A percentile compares a stretch with the other conserved stretches of the same genome.
phyloP scores from a whole-genome alignment of 2,113 vertebrate species.

The Addax nasomaculatus region DNA sequence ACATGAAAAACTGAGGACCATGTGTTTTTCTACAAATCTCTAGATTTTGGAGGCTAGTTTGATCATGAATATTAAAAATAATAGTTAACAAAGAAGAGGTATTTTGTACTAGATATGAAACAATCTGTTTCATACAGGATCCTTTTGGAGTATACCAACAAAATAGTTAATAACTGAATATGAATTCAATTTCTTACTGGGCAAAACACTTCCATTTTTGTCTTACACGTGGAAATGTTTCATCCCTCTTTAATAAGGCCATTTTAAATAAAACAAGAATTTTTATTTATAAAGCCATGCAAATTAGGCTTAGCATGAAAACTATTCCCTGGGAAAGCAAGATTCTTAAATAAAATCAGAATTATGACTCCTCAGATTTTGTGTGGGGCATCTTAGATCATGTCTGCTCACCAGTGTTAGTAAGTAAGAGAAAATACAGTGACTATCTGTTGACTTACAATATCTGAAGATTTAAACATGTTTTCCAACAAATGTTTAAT shows the following conservation, averaged over 20 bases:
- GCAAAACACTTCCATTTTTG: not conserved
- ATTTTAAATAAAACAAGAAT: not conserved
- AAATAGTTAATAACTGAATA: not conserved
- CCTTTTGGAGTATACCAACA: not conserved
- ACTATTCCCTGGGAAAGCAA: not conserved
- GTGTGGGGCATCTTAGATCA: not conserved
- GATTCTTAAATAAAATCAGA: not conserved
- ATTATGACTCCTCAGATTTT: not conserved
- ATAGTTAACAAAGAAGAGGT: not conserved
- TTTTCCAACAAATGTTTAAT: conserved; percentile 6
- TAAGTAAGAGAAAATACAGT: not conserved
- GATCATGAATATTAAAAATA: not conserved
- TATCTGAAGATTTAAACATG: not conserved
- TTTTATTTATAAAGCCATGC: not conserved
- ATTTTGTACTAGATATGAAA: not conserved
- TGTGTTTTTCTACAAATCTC: not conserved
- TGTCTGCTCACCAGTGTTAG: not conserved
- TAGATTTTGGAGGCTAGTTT: not conserved
- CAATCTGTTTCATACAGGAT: not conserved
- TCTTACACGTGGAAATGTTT: not conserved
- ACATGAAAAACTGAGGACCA: not conserved
- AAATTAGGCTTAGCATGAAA: not conserved
- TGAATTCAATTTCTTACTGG: not conserved
- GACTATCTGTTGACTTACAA: not conserved
- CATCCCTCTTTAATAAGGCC: not conserved